phyloP scores from a whole-genome alignment of 2,797 vertebrate species.

The Sebastes nivosus region DNA sequence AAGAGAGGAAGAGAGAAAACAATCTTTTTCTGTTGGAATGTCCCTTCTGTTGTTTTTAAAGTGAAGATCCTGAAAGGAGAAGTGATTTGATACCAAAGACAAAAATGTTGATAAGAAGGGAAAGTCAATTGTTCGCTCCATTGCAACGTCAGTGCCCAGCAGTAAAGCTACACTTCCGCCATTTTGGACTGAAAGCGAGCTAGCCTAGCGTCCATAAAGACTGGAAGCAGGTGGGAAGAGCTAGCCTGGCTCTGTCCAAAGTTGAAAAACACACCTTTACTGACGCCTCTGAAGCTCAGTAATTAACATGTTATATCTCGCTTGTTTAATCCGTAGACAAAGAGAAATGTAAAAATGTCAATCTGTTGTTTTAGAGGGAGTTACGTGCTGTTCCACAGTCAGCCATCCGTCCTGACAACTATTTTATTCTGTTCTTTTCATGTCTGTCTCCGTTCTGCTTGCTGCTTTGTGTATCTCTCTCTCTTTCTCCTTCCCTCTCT shows the following conservation, averaged over 20 bases:
- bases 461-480: neutral
- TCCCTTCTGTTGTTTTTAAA: neutral
- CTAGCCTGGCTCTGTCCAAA: neutral
- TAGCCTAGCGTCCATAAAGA: neutral
- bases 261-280: neutral
- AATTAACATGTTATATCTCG: neutral
- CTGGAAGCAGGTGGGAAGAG: neutral
- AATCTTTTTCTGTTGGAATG: neutral
- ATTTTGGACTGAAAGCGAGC: no score
- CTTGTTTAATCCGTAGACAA: neutral
- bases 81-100: neutral
- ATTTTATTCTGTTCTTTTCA: neutral
- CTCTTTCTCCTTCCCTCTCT: neutral
- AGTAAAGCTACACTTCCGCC: rapidly evolving
- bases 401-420: neutral
- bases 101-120: neutral
- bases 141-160: no score
- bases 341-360: neutral
- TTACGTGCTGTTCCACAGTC: neutral
- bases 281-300: neutral
- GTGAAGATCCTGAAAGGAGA: neutral
- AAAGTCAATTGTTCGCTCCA: no score
- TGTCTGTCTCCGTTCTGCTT: neutral
- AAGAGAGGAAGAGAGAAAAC: neutral
- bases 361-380: no score